phyloP scores from a whole-genome alignment of 1,140 invertebrate genomes.

The Lamellibrachia luymesi region DNA sequence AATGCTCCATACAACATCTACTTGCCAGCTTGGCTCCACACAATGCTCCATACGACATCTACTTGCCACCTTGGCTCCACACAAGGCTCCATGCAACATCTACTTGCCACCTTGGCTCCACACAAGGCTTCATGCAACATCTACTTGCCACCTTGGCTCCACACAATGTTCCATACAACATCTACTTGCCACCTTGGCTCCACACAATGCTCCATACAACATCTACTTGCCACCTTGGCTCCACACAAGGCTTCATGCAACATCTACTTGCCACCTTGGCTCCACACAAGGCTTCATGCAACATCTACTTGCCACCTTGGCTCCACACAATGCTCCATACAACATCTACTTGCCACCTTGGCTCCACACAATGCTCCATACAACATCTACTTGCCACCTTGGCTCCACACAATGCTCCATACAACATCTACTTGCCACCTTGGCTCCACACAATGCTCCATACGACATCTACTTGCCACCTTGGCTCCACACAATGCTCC shows the following conservation, averaged over 20 bases:
- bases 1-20: not conserved
- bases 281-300: not conserved
- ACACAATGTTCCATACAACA: not conserved
- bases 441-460: not conserved
- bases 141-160: not conserved
- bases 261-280: not conserved
- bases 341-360: not conserved
- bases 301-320: not conserved
- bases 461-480: not conserved
- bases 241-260: not conserved
- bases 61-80: not conserved
- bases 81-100: not conserved
- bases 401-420: not conserved
- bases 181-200: not conserved
- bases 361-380: too few relatives aligned
- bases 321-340: not conserved
- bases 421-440: not conserved
- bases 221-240: not conserved
- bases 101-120: not conserved
- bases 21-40: not conserved
- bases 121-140: not conserved
- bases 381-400: not conserved
- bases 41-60: not conserved
- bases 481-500: not conserved
- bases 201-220: not conserved